Conservation (phyloP, 1,140 invertebrate species). For the Zaprionus africanus region DNA sequence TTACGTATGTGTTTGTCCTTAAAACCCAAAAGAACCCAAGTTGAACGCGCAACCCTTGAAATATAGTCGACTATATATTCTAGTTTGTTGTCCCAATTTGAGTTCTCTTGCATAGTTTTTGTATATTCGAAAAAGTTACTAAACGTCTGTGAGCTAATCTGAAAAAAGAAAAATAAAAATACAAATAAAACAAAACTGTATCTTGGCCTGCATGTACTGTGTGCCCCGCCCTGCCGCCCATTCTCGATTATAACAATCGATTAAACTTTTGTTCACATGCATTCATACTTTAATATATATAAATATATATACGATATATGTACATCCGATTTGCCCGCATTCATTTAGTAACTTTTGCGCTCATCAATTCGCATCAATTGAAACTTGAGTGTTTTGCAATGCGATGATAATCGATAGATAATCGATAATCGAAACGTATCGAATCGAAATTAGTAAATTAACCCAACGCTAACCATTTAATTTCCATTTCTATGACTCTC, state of each 20-base stretch:
- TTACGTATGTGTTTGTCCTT: conserved; percentile 72
- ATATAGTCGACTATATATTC: not conserved
- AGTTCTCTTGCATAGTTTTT: conserved; percentile 32
- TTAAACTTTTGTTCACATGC: conserved; percentile 34
- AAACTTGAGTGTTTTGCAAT: conserved; percentile 37
- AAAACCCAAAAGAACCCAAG: conserved; percentile 16
- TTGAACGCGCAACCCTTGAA: not conserved
- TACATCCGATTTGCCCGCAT: conserved; percentile 47
- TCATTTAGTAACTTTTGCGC: conserved; percentile 74
- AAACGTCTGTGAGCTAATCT: conserved; percentile 53
- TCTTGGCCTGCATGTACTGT: conserved; percentile 42
- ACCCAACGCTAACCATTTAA: conserved; percentile 67
- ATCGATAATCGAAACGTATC: conserved; percentile 12
- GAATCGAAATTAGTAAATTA: conserved; percentile 55
- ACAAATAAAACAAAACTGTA: conserved; percentile 9
- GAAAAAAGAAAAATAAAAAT: not conserved
- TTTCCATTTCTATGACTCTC: conserved; percentile 78
- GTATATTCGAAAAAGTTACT: conserved; percentile 63
- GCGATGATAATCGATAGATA: conserved; percentile 10
- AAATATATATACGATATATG: conserved; percentile 9
- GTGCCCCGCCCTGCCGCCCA: conserved; percentile 32
- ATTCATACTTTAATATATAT: conserved; percentile 8
- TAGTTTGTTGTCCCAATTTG: not conserved
- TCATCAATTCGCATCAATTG: conserved; percentile 62
- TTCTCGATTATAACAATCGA: conserved; percentile 8